A percentile compares a stretch with the other conserved stretches of the same genome.
Conservation (phyloP, 92 coral and sea anemone species). For the Metridium senile region DNA sequence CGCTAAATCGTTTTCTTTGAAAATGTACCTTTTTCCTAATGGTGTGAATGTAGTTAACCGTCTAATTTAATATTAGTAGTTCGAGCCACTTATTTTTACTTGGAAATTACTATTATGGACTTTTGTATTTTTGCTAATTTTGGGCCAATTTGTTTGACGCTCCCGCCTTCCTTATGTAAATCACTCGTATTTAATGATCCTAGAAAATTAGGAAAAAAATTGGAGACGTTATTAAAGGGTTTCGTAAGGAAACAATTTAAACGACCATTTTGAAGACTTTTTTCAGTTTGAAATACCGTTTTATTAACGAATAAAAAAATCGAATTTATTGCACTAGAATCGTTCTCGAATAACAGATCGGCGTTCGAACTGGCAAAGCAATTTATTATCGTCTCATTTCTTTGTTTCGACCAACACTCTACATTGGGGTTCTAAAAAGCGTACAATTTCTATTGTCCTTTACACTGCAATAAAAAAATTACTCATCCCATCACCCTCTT, state of each 20-base stretch:
- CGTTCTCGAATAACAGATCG: constrained; percentile 8
- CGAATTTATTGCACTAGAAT: constrained; percentile 2
- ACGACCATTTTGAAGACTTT: constrained; percentile 31
- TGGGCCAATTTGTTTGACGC: constrained; percentile 1
- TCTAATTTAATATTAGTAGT: not conserved
- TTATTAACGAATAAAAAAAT: constrained; percentile 27
- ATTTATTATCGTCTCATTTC: constrained; percentile 17
- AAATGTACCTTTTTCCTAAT: constrained; percentile 5
- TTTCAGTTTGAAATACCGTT: constrained; percentile 26
- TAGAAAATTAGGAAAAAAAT: constrained; percentile 19
- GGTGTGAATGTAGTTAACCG: not conserved
- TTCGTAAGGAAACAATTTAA: constrained; percentile 19
- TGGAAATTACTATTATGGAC: not conserved
- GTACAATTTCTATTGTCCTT: constrained; percentile 33
- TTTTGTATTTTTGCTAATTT: not conserved
- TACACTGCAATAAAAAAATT: constrained; percentile 14
- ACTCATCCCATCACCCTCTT: constrained; percentile 24
- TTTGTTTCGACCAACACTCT: constrained; percentile 31
- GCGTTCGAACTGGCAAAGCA: not conserved
- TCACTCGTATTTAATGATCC: constrained; percentile 16
- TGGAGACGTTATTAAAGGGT: constrained; percentile 12
- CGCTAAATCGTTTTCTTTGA: not conserved
- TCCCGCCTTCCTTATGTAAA: constrained; percentile 19
- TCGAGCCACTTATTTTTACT: not conserved
- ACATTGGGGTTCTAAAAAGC: constrained; percentile 31